Evolutionary conservation across 1,140 invertebrate genomes (phyloP).

Genomic region (Popillia japonica): DNA sequence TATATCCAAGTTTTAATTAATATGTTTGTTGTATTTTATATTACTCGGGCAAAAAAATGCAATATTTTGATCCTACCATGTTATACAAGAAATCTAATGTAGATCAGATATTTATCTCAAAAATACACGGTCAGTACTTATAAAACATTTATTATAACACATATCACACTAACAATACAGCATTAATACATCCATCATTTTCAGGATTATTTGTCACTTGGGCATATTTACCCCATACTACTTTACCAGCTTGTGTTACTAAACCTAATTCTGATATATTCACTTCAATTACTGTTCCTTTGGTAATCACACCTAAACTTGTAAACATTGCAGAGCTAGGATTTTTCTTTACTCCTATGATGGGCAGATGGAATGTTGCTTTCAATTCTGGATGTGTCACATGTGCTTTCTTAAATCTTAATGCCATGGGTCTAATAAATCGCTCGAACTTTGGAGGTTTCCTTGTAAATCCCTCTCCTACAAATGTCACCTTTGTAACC

Average conservation of each 20-base stretch:
- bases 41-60: too few species aligned
- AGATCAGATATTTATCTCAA: too few species aligned
- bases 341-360: conserved; percentile 99
- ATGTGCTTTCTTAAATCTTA: conserved; percentile 96
- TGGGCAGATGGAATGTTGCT: conserved; percentile 97
- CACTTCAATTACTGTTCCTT: conserved; percentile 96
- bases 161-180: conserved; percentile 90
- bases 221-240: conserved; percentile 99
- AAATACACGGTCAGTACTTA: neutral
- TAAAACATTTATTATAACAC: neutral
- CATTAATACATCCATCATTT: conserved; percentile 99
- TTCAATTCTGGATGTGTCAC: conserved; percentile 99
- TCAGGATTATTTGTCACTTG: conserved; percentile 99
- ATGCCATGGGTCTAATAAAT: conserved; percentile 98
- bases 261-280: conserved; percentile 99
- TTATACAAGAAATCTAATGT: too few species aligned
- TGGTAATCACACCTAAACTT: conserved; percentile 97
- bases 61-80: too few species aligned
- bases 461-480: conserved; percentile 97
- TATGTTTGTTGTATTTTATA: too few species aligned
- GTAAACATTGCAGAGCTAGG: conserved; percentile 98
- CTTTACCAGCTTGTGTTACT: conserved; percentile 98
- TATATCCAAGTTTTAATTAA: too few species aligned
- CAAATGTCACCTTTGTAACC: conserved; percentile 98
- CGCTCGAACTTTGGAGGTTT: conserved; percentile 99